A percentile compares a stretch with the other conserved stretches of the same genome.
Evolutionary conservation across 2,888 invertebrate genomes (phyloP).

Genomic region (Bellardia pandia): DNA sequence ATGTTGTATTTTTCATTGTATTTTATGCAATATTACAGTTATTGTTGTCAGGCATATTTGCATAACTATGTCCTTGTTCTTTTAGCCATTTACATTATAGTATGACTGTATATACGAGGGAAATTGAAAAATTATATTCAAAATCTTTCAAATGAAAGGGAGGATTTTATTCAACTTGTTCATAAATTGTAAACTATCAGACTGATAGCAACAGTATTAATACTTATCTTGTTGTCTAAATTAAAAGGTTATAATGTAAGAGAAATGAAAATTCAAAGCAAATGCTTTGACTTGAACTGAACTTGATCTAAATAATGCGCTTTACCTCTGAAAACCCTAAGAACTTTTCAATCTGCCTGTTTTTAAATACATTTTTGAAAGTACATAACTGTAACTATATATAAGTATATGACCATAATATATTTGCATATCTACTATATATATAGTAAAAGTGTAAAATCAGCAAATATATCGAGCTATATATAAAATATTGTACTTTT

Average conservation of each 20-base stretch:
- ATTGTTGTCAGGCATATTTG: slow-evolving; percentile 77
- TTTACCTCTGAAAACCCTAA: neutral
- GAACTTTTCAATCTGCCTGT: neutral
- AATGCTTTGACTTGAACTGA: too few relatives aligned
- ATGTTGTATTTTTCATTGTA: slow-evolving; percentile 52
- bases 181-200: too few relatives aligned
- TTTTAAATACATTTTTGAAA: neutral
- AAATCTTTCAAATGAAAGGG: neutral
- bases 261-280: too few relatives aligned
- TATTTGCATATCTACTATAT: neutral
- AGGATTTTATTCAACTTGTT: too few relatives aligned
- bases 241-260: too few relatives aligned
- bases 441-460: slow-evolving; percentile 2
- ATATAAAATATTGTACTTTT: neutral
- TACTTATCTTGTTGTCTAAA: too few relatives aligned
- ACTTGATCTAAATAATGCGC: too few relatives aligned
- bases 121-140: neutral
- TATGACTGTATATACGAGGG: slow-evolving; percentile 53
- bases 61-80: slow-evolving; percentile 72
- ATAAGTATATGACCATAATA: slow-evolving; percentile 13
- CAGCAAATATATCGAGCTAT: slow-evolving; percentile 4
- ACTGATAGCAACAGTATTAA: too few relatives aligned
- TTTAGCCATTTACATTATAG: slow-evolving; percentile 75
- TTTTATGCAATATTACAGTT: slow-evolving; percentile 74
- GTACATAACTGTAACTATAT: slow-evolving; percentile 9